Base-by-base conservation (phyloP, 1,140 invertebrate genomes). In the Andricus grossulariae region DNA sequence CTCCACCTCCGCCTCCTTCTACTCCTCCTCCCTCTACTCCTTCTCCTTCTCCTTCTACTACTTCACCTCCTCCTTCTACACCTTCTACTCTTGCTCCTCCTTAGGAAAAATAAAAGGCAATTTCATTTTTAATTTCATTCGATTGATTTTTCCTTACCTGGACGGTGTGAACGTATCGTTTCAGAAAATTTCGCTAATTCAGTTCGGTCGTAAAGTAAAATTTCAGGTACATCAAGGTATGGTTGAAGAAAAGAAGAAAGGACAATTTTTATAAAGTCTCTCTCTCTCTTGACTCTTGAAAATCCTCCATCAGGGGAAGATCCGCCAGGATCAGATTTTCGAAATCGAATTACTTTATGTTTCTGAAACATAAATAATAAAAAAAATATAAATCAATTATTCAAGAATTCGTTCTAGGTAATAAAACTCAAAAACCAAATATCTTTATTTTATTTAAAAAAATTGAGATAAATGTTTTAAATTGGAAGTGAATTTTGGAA, bases 311-410 rank as follows among this genome's bases (percentile, higher is more conserved):
- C 86, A 25, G 74, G 72, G 50, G 76, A 71, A 51, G 77, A 49
- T 72, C 86, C 82, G 12, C 73, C 80, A 11, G 83, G 73, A 15
- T 77, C 55, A 66, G 82, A 88, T 83, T 92, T 93, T 83, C 83
- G 90, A 83, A 90, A 90, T 74, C 92, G 86, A 76, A 93, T 85
- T 57, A 93, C 87, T 25, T 85, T 88, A 49, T 80, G 79, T 50
- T 91, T 88, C 92, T 92, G 83, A 50, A 86, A 87, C 25, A 76
- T 15, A 73, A 74, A 51, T 80, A 81, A 80, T 71, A 25, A 11
- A 21, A n/a, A 21, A 12, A 32, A 15, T 3, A 45, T 66, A 8
- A n/a, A n/a, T 16, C 0, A 32, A 60, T 60, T 60, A 6, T 6
- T 15, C 15, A 57, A 57, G 12, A 19, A 25, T 25, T 21, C 6